These are phyloP conservation scores for Zaprionus camerounensis DNA, from an alignment of 1,140 invertebrate genomes.

Conservation along the genomic window DNA sequence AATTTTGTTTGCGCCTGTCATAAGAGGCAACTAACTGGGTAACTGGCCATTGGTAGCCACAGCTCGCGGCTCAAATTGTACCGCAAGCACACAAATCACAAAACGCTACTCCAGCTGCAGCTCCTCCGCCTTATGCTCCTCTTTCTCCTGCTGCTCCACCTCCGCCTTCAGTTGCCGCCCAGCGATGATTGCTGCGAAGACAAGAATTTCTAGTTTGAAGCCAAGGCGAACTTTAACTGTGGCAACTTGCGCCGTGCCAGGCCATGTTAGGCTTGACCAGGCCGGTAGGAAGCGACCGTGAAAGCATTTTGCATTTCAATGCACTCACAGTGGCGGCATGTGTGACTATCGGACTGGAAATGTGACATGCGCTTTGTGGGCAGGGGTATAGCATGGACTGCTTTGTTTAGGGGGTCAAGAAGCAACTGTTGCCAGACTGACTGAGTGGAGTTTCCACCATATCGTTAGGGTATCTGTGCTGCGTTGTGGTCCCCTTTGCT, in stretches of 20 bases:
- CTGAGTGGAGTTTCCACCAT: background rate
- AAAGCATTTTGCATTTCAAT: constrained; percentile 79
- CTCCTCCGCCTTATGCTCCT: constrained; percentile 9
- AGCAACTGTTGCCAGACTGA: too few relatives aligned
- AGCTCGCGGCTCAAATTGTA: constrained; percentile 80
- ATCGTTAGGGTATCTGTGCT: constrained; percentile 21
- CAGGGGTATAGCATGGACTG: background rate
- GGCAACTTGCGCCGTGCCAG: constrained; percentile 38
- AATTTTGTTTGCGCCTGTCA: constrained; percentile 82
- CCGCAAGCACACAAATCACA: constrained; percentile 81
- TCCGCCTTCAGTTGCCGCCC: constrained; percentile 35
- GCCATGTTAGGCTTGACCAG: constrained; percentile 36
- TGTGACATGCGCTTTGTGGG: background rate
- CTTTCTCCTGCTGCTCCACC: background rate
- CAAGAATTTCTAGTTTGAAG: constrained; percentile 77
- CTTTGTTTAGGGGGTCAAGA: background rate
- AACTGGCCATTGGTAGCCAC: constrained; percentile 77
- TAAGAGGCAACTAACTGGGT: constrained; percentile 60
- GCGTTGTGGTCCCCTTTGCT: constrained; percentile 1
- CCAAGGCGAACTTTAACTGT: constrained; percentile 63
- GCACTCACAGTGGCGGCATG: constrained; percentile 24
- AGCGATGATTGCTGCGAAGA: constrained; percentile 74
- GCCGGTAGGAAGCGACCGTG: constrained; percentile 50
- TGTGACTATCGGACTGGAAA: background rate
- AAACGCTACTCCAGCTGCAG: constrained; percentile 53